These are phyloP conservation scores for Agrochola circellaris DNA, from an alignment of 2,888 invertebrate species.

Conservation along the genomic window DNA sequence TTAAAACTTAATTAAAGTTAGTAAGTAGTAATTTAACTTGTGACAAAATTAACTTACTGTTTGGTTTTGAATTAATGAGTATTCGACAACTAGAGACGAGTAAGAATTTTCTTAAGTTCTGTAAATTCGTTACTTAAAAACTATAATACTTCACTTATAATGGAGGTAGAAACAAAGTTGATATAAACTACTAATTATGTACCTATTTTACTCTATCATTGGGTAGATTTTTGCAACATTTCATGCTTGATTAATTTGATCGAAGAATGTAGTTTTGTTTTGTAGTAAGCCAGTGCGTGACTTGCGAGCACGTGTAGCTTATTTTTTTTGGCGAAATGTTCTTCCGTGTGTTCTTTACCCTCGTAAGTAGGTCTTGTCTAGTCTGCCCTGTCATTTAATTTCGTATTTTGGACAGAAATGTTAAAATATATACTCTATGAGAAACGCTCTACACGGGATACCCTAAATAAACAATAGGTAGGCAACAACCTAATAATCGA, in stretches of 20 bases:
- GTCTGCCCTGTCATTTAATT: background rate
- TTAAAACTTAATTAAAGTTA: background rate
- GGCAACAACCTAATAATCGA: background rate
- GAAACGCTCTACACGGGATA: background rate
- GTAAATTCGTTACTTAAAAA: background rate
- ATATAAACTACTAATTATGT: background rate
- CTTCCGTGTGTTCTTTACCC: no score
- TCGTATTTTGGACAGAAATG: background rate
- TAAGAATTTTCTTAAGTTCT: background rate
- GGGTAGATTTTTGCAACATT: no score
- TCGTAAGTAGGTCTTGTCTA: background rate
- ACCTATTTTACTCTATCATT: background rate
- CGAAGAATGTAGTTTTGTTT: slow-evolving; percentile 4
- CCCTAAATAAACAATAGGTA: background rate
- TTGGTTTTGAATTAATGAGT: background rate
- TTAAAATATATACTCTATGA: background rate
- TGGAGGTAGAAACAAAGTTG: background rate
- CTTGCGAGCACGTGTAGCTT: background rate
- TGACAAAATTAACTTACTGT: background rate
- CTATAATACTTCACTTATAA: background rate
- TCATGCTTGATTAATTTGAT: slow-evolving; percentile 25
- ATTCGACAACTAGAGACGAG: background rate
- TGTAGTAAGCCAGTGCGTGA: background rate
- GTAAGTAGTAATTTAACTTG: background rate
- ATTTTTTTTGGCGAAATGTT: background rate